Evolutionary conservation across 35 echinoderm and acorn worm genomes (phyloP).

Genomic region (Holothuria glaberrima): DNA sequence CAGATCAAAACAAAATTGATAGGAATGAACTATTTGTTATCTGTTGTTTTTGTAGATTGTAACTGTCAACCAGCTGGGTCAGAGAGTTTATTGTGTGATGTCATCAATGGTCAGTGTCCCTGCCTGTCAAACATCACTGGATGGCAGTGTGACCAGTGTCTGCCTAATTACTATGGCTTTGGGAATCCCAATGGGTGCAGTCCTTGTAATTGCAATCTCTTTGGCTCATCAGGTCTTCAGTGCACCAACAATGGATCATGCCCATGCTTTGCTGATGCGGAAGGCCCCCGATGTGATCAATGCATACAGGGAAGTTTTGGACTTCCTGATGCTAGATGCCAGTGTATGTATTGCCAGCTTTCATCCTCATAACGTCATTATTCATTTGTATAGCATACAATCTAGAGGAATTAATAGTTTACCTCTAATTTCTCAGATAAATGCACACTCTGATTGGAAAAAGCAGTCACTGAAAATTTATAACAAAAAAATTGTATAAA

Average conservation of each 20-base stretch:
- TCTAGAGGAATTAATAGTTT: neutral
- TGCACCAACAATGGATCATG: conserved; percentile 70
- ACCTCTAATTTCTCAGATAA: no score
- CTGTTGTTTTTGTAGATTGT: conserved; percentile 60
- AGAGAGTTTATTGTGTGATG: conserved; percentile 59
- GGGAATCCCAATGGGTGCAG: conserved; percentile 46
- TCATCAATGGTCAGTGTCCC: conserved; percentile 80
- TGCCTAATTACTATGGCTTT: conserved; percentile 79
- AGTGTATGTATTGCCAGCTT: conserved; percentile 25
- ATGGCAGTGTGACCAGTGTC: conserved; percentile 61
- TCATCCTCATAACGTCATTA: neutral
- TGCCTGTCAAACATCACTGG: conserved; percentile 73
- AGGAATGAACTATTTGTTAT: no score
- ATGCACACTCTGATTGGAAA: no score
- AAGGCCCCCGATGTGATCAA: conserved; percentile 75
- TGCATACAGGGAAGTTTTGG: conserved; percentile 76
- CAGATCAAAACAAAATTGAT: no score
- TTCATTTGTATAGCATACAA: neutral
- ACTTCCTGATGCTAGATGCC: conserved; percentile 71
- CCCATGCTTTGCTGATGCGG: conserved; percentile 66
- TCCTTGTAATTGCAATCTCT: conserved; percentile 81
- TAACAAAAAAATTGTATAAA: neutral
- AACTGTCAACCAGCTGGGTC: conserved; percentile 78
- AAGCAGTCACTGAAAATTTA: no score
- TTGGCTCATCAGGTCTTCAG: conserved; percentile 82